Evolutionary conservation across 2,113 vertebrate species (phyloP), one percentile per base, ranked within the genome.

Genomic region (Phodopus roborovskii): DNA sequence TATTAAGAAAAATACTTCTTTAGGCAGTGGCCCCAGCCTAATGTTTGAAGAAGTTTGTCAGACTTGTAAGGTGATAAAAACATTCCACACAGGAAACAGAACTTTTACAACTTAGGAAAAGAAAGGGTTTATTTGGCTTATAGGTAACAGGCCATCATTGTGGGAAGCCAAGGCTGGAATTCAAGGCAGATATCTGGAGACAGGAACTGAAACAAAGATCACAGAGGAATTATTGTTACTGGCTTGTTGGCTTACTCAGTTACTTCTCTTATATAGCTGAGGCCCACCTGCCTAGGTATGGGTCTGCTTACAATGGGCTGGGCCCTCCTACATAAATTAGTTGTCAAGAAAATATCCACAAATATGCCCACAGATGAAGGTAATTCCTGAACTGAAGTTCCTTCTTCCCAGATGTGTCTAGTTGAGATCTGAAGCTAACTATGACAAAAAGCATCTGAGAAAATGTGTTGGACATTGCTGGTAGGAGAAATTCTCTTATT

Each of bases 31-130:
- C 53, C 26, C 85, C 82, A 30, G 30, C 19, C 45, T 91, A 82
- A 82, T 39, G 83, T 77, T 75, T 86, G 45, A 92, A 95, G 74
- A 45, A 84, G 19, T 95, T 82, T 95, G 58, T 95, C 84, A 85
- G 28, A 86, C 42, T 86, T 89, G 62, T 77, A 82, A 48, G 50
- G n/a, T 78, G 33, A 60, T n/a, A 89, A 60, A 45, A 77, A 48
- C n/a, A 74, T 60, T 58, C 58, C 3, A 30, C 33, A 33, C 11
- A 91, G 30, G n/a, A 15, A 39, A 42, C n/a, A 50, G 30, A 5
- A 82, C 24, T 58, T 82, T 58, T 60, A 82, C 53, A 58, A 39
- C 36, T 28, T 82, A 60, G 79, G 36, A 36, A 22, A 82, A 58
- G 56, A 16, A 60, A 82, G 36, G 56, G 36, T 39, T 60, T 82